These are phyloP conservation scores for Pedetes capensis DNA, from an alignment of 2,113 vertebrate genomes.

Conservation along the genomic window DNA sequence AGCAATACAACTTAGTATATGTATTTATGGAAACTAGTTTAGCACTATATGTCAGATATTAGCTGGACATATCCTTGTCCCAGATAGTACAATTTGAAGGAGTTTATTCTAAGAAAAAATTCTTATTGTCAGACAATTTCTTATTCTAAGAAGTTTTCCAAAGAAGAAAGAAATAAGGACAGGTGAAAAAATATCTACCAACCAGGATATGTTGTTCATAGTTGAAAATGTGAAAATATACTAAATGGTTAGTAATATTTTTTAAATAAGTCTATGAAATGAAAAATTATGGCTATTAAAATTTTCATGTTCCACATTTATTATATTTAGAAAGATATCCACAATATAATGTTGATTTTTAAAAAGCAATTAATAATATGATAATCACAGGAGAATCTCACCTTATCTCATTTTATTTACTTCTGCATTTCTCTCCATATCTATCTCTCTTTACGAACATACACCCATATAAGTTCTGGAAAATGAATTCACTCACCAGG, in stretches of 20 bases:
- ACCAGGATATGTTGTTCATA: neutral
- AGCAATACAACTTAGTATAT: neutral
- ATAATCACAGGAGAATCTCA: neutral
- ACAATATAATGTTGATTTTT: neutral
- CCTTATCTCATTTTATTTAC: neutral
- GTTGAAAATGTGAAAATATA: conserved; percentile 33
- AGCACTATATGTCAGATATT: neutral
- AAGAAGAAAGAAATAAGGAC: neutral
- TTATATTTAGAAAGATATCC: neutral
- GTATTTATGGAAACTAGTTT: conserved; percentile 56
- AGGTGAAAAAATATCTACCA: neutral
- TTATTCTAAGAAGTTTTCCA: conserved; percentile 40
- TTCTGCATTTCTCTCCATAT: neutral
- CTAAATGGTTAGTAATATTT: neutral
- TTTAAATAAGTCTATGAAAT: neutral
- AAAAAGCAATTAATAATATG: neutral
- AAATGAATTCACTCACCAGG: neutral
- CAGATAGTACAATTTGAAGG: neutral
- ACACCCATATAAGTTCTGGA: neutral
- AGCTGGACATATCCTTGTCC: neutral
- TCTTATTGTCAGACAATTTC: neutral
- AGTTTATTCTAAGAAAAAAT: conserved; percentile 14
- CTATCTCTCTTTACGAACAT: neutral
- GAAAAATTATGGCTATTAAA: conserved; percentile 38
- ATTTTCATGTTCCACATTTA: neutral